Base-by-base conservation (phyloP, 2,797 vertebrate species). In the Pseudochromis fuscus region DNA sequence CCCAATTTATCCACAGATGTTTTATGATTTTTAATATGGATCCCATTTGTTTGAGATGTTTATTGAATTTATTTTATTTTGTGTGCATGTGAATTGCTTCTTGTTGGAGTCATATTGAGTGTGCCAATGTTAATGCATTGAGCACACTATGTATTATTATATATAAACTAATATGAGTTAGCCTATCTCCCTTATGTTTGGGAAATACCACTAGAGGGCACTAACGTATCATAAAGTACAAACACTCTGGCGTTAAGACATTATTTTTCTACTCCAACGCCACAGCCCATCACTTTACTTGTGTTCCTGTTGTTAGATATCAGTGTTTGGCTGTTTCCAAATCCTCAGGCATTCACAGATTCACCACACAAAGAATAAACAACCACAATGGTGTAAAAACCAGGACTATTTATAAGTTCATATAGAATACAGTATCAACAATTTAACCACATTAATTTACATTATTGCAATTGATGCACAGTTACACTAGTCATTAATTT, bases 381-480 rank as follows among this genome's bases (percentile, higher is more conserved):
- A 63, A 57, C 27, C 27, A 82, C 80, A 75, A 15, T 2, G 35
- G 12, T 69, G 56, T 82, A 83, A 86, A 91, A 84, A 90, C 79
- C 49, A 81, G 35, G 66, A 82, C 64, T 82, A 83, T 92, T 89
- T 90, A 88, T 90, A 86, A 75, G 55, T 82, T 84, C 68, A 84
- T 81, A 63, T 82, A 73, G 69, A 89, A 88, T 84, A 88, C 88
- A 88, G 51, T 85, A 87, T 85, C 27, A 73, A 87, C 80, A 87
- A 81, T 83, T 76, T 85, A 71, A 79, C 69, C 84, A 89, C 84
- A 85, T 75, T 86, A 69, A 87, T 89, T 87, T 91, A 93, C 85
- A 92, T 93, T 93, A 93, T 93, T 94, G 91, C 90, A 91, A 81
- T 85, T 82, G 77, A 90, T 89, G 83, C 79, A 88, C 86, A 91